Percentiles rank a stretch among this genome's conserved stretches.
Evolutionary conservation across 2,797 vertebrate species (phyloP).

Genomic region (Artibeus jamaicensis): DNA sequence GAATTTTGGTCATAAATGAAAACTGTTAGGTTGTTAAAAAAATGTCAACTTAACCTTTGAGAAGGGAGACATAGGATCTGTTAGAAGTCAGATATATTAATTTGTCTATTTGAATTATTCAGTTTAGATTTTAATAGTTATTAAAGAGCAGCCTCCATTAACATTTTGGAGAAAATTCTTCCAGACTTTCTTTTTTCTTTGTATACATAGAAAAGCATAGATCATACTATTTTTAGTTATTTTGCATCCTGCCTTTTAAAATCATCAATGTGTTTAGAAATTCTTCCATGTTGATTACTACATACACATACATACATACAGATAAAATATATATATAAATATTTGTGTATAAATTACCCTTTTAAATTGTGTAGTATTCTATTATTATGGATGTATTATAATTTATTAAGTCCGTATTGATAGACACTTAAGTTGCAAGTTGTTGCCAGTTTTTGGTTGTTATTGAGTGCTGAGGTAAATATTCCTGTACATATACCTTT

Average conservation of each 20-base stretch:
- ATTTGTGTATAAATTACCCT: not conserved
- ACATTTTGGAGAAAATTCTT: slow-evolving; percentile 4
- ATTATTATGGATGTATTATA: not conserved
- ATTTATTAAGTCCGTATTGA: slow-evolving; percentile 32
- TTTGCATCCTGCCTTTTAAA: slow-evolving; percentile 45
- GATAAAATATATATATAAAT: not conserved
- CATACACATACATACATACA: too few species aligned
- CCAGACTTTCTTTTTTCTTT: slow-evolving; percentile 4
- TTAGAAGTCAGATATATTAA: slow-evolving; percentile 33
- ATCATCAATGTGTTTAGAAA: slow-evolving; percentile 17
- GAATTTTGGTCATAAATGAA: slow-evolving; percentile 50
- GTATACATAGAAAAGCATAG: not conserved
- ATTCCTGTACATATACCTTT: slow-evolving; percentile 27
- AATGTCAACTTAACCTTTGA: slow-evolving; percentile 18
- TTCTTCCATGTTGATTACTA: slow-evolving; percentile 12
- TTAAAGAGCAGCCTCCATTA: not conserved
- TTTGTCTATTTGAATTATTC: slow-evolving; percentile 44
- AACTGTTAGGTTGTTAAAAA: slow-evolving; percentile 20
- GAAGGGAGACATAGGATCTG: not conserved
- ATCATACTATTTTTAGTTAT: slow-evolving; percentile 1
- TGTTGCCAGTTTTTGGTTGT: slow-evolving; percentile 9
- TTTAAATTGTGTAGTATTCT: slow-evolving; percentile 26
- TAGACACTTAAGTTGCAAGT: not conserved
- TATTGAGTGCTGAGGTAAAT: not conserved
- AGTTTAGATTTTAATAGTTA: slow-evolving; percentile 42